phyloP scores from a whole-genome alignment of 2,888 invertebrate genomes.

The Drosophila nr. perissopoda region DNA sequence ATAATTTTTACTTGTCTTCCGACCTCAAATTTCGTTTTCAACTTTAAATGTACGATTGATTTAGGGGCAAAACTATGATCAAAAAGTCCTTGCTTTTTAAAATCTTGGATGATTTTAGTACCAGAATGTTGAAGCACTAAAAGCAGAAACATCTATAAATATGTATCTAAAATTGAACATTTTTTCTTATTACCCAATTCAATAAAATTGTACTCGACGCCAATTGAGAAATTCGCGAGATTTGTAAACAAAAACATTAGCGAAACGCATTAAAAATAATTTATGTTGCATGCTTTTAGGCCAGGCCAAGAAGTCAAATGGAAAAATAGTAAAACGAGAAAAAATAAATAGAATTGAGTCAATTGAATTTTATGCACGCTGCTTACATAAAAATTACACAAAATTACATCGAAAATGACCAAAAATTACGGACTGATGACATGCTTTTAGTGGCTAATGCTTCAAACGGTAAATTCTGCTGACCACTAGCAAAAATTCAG shows the following conservation, averaged over 20 bases:
- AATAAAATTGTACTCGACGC: background rate
- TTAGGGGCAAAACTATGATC: too few species aligned
- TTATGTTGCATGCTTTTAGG: slow-evolving; percentile 75
- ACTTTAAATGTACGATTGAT: too few species aligned
- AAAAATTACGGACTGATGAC: slow-evolving; percentile 69
- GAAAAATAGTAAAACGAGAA: background rate
- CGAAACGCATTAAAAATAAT: slow-evolving; percentile 60
- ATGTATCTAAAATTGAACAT: background rate
- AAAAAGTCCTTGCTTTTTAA: too few species aligned
- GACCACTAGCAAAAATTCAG: slow-evolving; percentile 49
- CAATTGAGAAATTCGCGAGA: background rate
- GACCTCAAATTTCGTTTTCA: too few species aligned
- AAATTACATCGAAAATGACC: slow-evolving; percentile 43
- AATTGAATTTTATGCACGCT: slow-evolving; percentile 72
- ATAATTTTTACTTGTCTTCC: too few species aligned
- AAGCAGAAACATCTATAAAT: background rate
- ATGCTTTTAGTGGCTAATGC: slow-evolving; percentile 75
- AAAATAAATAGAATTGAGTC: background rate
- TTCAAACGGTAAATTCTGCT: slow-evolving; percentile 61
- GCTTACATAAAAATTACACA: slow-evolving; percentile 63
- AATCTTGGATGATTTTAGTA: too few species aligned
- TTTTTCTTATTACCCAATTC: background rate
- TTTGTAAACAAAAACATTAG: slow-evolving; percentile 74
- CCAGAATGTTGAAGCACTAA: background rate
- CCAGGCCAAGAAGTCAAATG: slow-evolving; percentile 22